These are phyloP conservation scores for Uloborus plumipes DNA, from an alignment of 2,888 invertebrate genomes.

Conservation along the genomic window DNA sequence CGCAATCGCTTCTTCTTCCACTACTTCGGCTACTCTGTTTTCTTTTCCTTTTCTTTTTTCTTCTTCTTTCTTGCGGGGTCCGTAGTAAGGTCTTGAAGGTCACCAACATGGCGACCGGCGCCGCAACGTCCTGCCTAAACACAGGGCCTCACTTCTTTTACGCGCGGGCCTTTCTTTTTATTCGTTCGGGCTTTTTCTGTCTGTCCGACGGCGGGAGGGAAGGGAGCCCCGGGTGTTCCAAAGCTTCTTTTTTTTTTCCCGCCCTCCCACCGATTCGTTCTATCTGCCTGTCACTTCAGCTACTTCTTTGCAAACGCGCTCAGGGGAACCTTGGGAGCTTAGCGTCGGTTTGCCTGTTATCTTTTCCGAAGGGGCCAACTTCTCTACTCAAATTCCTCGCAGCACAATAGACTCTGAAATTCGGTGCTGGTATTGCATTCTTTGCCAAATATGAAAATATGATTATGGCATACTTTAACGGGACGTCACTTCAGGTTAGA, in stretches of 20 bases:
- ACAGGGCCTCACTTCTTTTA: conserved; percentile 36
- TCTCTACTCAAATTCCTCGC: too few relatives aligned
- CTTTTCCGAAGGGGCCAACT: too few relatives aligned
- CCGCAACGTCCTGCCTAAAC: conserved; percentile 41
- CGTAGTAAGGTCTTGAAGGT: conserved; percentile 61
- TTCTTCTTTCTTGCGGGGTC: conserved; percentile 19
- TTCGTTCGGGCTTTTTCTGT: conserved; percentile 15
- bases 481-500: too few relatives aligned
- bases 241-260: not conserved
- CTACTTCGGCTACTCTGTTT: too few relatives aligned
- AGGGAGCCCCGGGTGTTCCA: not conserved
- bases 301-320: conserved; percentile 3
- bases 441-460: too few relatives aligned
- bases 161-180: conserved; percentile 26
- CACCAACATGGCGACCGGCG: conserved; percentile 50
- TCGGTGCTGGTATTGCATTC: too few relatives aligned
- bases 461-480: too few relatives aligned
- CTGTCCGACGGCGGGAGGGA: not conserved
- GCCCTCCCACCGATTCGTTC: conserved; percentile 5
- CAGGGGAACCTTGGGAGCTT: not conserved
- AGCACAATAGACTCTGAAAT: too few relatives aligned
- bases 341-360: not conserved
- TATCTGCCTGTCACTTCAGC: conserved; percentile 11
- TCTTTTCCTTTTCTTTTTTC: too few relatives aligned
- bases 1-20: too few relatives aligned